phyloP scores from a whole-genome alignment of 2,113 vertebrate species.

The Lathamus discolor region DNA sequence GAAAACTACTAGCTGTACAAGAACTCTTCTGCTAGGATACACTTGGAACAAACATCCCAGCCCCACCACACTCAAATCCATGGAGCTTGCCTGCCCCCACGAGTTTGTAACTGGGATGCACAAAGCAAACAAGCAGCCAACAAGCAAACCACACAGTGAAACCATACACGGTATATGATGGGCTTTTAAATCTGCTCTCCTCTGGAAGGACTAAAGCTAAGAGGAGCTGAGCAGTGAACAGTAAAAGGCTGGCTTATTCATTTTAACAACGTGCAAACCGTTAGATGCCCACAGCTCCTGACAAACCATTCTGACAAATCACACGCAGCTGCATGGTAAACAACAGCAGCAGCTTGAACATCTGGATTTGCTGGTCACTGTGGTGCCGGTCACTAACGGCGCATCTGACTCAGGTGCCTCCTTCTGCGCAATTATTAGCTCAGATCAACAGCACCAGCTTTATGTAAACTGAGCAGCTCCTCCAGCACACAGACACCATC shows the following conservation, averaged over 20 bases:
- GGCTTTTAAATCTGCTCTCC: neutral
- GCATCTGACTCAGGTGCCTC: neutral
- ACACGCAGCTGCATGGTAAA: neutral
- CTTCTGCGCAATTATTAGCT: neutral
- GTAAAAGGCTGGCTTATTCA: neutral
- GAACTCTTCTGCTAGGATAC: neutral
- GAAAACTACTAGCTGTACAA: neutral
- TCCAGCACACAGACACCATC: neutral
- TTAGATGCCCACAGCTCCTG: neutral
- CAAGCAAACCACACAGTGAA: neutral
- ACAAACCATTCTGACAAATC: neutral
- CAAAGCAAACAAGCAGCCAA: neutral
- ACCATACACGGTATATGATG: neutral
- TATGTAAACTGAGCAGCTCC: neutral
- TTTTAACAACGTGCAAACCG: neutral
- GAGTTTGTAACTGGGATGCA: neutral
- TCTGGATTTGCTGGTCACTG: neutral
- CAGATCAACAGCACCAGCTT: neutral
- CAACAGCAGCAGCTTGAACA: neutral
- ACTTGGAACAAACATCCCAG: neutral
- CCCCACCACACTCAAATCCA: neutral
- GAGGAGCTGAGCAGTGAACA: neutral
- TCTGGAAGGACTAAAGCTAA: neutral
- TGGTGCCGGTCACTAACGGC: neutral
- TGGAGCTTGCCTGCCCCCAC: neutral